A percentile compares a stretch with the other conserved stretches of the same genome.
phyloP scores from a whole-genome alignment of 2,888 invertebrate species.

The Lucinisca nassula region DNA sequence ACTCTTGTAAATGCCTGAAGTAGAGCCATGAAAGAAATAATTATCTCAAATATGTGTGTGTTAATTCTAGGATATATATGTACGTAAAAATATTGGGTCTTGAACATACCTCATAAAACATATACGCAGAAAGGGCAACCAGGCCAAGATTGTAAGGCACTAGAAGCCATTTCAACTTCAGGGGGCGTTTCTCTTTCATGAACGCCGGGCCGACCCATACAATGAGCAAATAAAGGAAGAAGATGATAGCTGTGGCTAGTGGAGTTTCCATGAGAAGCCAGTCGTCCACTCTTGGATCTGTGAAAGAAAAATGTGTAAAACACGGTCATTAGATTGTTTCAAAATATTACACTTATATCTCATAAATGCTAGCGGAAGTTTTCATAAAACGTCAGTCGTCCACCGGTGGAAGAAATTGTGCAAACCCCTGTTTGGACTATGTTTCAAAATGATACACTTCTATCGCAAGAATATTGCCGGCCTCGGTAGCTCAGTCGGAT shows the following conservation, averaged over 20 bases:
- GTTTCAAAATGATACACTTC: too few relatives aligned
- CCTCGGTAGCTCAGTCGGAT: too few relatives aligned
- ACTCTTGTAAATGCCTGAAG: too few relatives aligned
- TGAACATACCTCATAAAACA: slow-evolving; percentile 92
- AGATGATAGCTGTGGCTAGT: slow-evolving; percentile 94
- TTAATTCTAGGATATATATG: not conserved
- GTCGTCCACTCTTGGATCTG: slow-evolving; percentile 95
- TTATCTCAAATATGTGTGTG: not conserved
- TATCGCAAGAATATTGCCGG: too few relatives aligned
- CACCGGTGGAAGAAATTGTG: too few relatives aligned
- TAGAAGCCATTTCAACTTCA: slow-evolving; percentile 92
- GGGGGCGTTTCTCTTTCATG: slow-evolving; percentile 94
- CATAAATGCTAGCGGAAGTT: too few relatives aligned
- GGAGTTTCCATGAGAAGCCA: slow-evolving; percentile 97
- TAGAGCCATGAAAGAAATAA: too few relatives aligned
- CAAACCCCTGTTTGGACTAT: too few relatives aligned
- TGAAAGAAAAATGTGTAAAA: slow-evolving; percentile 11
- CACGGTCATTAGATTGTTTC: too few relatives aligned
- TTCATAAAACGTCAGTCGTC: too few relatives aligned
- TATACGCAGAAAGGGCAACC: slow-evolving; percentile 94
- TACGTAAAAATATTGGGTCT: not conserved
- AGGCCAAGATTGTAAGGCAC: slow-evolving; percentile 95
- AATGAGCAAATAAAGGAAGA: slow-evolving; percentile 69
- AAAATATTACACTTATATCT: too few relatives aligned
- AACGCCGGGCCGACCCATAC: slow-evolving; percentile 94